Conservation (phyloP, 2,888 invertebrate genomes). For the Lissonota sp. region DNA sequence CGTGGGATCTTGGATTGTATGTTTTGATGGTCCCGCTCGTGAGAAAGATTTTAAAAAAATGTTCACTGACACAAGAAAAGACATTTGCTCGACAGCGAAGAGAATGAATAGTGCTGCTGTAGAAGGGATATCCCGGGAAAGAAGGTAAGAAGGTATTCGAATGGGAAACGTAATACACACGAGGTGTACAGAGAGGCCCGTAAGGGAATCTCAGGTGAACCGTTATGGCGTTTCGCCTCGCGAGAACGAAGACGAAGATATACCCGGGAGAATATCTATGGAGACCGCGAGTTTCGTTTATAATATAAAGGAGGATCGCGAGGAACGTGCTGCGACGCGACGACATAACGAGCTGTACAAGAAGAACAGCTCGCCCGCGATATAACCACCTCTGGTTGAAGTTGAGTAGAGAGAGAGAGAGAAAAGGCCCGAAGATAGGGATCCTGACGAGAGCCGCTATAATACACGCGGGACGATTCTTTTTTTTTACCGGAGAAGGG, state of each 20-base stretch:
- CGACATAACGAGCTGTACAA: slow-evolving; percentile 45
- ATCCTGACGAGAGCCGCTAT: slow-evolving; percentile 49
- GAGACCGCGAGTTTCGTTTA: background rate
- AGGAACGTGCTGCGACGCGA: slow-evolving; percentile 41
- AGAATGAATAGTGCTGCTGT: slow-evolving; percentile 3
- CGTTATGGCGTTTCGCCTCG: slow-evolving; percentile 57
- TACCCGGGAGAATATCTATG: background rate
- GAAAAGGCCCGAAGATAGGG: slow-evolving; percentile 29
- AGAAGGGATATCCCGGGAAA: slow-evolving; percentile 7
- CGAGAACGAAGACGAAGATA: slow-evolving; percentile 38
- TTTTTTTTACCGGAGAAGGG: slow-evolving; percentile 21
- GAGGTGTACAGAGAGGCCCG: slow-evolving; percentile 15
- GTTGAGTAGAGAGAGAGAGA: slow-evolving; percentile 3
- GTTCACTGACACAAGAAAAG: slow-evolving; percentile 28
- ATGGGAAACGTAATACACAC: background rate
- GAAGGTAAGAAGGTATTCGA: background rate
- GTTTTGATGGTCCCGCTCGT: slow-evolving; percentile 25
- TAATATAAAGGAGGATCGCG: slow-evolving; percentile 18
- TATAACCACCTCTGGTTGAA: background rate
- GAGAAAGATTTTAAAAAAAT: slow-evolving; percentile 42
- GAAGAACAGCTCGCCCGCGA: slow-evolving; percentile 7
- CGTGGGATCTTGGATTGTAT: slow-evolving; percentile 50
- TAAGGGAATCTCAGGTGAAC: slow-evolving; percentile 61
- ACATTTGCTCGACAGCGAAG: slow-evolving; percentile 30
- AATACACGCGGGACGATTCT: slow-evolving; percentile 31